Evolutionary conservation across 64 coral and sea anemone genomes (phyloP), one percentile per base, ranked within the genome.

Genomic region (Cladopsammia gracilis): DNA sequence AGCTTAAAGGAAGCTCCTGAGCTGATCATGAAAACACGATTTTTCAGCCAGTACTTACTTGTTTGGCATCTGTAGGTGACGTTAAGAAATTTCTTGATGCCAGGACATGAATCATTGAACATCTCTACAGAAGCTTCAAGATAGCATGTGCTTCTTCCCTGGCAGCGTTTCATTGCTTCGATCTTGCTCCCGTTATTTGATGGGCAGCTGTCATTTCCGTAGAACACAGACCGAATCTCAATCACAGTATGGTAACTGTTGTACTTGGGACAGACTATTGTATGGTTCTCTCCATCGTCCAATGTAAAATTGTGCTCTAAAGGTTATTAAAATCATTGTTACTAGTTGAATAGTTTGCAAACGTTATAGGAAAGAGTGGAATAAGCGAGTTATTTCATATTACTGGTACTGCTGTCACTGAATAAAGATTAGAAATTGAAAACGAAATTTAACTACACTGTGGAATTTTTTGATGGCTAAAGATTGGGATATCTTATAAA

Each of bases 21-120:
- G 34, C 34, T 34, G 34, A 34, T 34, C 34, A 34, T 34, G 34
- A 34, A 34, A 34, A 2, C 34, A 34, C 34, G 34, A 34, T 34
- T 34, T 34, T 34, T 34, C 34, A 34, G 34, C 34, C 34, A 34
- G 34, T 25, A 65, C 89, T 58, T 47, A 92, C 90, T 82, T 73
- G 90, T 23, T 20, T 92, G 90, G 42, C 90, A 92, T 45, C 79
- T 72, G 47, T 92, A 92, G 10, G 52, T 83, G 65, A 92, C 82
- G 10, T 83, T 92, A 47, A 92, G 71, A 18, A 45, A 75, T 71
- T 92, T 92, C 59, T 25, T 60, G 69, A 62, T 65, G 14, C 68
- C 79, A 25, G 71, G 25, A 75, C 90, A 92, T 20, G 90, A 82
- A 76, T 92, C 70, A 19, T 73, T 70, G 47, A 92, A 77, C 34